phyloP scores from a whole-genome alignment of 53 echinoderm and acorn worm genomes.

The Crossaster papposus region DNA sequence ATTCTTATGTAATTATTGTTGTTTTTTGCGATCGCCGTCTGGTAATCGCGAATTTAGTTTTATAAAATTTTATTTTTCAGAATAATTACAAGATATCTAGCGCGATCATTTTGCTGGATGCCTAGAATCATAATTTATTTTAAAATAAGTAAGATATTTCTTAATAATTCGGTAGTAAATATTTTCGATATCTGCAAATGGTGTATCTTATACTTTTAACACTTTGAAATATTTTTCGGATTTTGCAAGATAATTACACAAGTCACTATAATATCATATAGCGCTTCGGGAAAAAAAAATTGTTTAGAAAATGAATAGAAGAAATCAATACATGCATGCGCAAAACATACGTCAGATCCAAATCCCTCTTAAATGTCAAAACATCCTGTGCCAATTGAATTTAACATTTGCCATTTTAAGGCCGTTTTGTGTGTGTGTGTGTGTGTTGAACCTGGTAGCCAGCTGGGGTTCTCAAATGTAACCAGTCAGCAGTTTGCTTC shows the following conservation, averaged over 20 bases:
- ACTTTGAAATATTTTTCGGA: no score
- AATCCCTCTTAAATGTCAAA: slow-evolving; percentile 45
- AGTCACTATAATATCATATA: neutral
- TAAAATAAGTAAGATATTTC: no score
- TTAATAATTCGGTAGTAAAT: no score
- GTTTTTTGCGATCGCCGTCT: no score
- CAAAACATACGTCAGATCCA: neutral
- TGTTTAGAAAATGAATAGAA: neutral
- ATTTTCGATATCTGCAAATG: no score
- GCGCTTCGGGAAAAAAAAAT: neutral
- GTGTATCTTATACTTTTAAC: no score
- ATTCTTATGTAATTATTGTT: no score
- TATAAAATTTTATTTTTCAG: no score
- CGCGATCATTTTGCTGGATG: no score
- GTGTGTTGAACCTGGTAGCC: neutral
- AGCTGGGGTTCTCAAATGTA: neutral
- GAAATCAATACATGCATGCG: slow-evolving; percentile 8
- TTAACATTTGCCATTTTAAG: slow-evolving; percentile 55
- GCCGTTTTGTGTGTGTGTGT: neutral
- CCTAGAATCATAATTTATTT: no score
- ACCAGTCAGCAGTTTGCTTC: slow-evolving; percentile 14
- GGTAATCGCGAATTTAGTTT: no score
- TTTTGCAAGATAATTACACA: neutral
- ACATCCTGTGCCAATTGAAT: slow-evolving; percentile 29
- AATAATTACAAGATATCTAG: no score